These are phyloP conservation scores for Tachyglossus aculeatus DNA, from an alignment of 2,797 vertebrate genomes.

Conservation along the genomic window DNA sequence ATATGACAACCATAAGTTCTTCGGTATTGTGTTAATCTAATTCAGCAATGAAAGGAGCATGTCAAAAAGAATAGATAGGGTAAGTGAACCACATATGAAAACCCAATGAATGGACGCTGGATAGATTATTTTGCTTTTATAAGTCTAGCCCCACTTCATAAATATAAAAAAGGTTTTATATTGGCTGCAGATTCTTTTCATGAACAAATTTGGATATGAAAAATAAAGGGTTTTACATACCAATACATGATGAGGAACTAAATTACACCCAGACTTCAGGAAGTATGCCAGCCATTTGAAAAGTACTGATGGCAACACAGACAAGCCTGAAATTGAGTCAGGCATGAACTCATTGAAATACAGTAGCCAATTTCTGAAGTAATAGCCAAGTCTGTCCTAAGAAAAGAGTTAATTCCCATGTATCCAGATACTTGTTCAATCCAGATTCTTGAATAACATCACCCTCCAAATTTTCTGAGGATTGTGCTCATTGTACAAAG, in stretches of 20 bases:
- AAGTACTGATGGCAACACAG: not conserved
- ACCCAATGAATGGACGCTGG: not conserved
- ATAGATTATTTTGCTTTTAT: not conserved
- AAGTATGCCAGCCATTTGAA: not conserved
- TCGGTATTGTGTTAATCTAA: slow-evolving; percentile 45
- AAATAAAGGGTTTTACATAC: not conserved
- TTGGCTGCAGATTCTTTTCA: not conserved
- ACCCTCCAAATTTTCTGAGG: no score
- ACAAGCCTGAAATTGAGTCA: not conserved
- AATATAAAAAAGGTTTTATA: not conserved
- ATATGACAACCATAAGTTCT: slow-evolving; percentile 32
- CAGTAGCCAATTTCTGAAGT: not conserved
- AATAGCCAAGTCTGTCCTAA: no score
- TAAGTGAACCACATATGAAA: slow-evolving; percentile 13
- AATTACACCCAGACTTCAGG: not conserved
- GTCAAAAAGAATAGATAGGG: slow-evolving; percentile 25
- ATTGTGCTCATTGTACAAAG: no score
- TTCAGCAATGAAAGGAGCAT: slow-evolving; percentile 26
- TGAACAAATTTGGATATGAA: slow-evolving; percentile 20
- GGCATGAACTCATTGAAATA: not conserved
- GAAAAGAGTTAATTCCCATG: no score
- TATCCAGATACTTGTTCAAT: no score
- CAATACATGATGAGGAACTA: no score
- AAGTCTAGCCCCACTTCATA: not conserved
- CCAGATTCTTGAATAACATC: no score